Evolutionary conservation across 2,797 vertebrate genomes (phyloP), one percentile per base, ranked within the genome.

Genomic region (Channa striata): DNA sequence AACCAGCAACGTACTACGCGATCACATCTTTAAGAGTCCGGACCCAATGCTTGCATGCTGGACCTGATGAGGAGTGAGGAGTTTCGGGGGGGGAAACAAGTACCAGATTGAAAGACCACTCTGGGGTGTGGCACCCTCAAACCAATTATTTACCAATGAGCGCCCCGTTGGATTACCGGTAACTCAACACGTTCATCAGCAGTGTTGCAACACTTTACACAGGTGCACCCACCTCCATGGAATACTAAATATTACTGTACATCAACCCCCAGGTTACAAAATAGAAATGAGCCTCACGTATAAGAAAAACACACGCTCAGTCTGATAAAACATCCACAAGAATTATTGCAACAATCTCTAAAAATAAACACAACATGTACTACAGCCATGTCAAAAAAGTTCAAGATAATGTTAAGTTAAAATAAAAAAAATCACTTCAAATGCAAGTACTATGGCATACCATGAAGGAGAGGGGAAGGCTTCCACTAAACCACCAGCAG

Each of bases 301-400:
- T 61, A 82, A 90, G 80, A 84, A 91, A 85, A 90, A 62, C 62
- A 43, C 30, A 49, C 52, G 20, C 51, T 25, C 54, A 77, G 70
- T 87, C 87, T 77, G 87, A 89, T 88, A 87, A 86, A 92, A 93
- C 85, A 85, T 79, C 79, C 85, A 93, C 84, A 61, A 92, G 80
- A 93, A 93, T 93, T 93, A 94, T 92, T 94, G 92, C 93, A 94
- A 91, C 91, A 93, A 91, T 93, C 93, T 93, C 92, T 92, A 94
- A 93, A 87, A 88, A 87, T 81, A 82, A 92, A 92, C 85, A 93
- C 86, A 87, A 91, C 56, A 84, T 86, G 81, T 85, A 92, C 83
- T 92, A 89, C 90, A 92, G 84, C 88, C 90, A 90, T 87, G 84
- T 87, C 73, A 82, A 87, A 83, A 56, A 87, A 82, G 68, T 82